Evolutionary conservation across 1,140 invertebrate species (phyloP).

Genomic region (Cydia strobilella): DNA sequence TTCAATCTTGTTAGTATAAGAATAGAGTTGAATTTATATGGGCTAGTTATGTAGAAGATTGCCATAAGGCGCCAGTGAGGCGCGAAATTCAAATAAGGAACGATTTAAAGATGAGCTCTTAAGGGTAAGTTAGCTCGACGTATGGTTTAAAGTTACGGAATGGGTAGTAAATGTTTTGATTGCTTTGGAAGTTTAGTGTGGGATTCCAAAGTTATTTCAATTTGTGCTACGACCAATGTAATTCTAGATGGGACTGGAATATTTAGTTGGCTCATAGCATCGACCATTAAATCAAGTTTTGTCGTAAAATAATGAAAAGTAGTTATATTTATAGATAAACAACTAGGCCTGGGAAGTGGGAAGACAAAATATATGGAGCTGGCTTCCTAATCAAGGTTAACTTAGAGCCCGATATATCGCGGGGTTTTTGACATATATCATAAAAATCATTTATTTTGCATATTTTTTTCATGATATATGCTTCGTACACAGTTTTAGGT

Average conservation of each 20-base stretch:
- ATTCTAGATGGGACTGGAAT: not conserved
- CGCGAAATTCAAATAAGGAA: slow-evolving; percentile 32
- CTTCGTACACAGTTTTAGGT: too few relatives aligned
- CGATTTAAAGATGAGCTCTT: slow-evolving; percentile 33
- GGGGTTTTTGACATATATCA: too few relatives aligned
- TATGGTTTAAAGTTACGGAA: slow-evolving; percentile 31
- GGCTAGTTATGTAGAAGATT: slow-evolving; percentile 6
- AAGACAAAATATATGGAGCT: too few relatives aligned
- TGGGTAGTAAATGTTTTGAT: slow-evolving; percentile 31
- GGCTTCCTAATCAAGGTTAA: too few relatives aligned
- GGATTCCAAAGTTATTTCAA: not conserved
- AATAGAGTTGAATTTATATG: slow-evolving; percentile 28
- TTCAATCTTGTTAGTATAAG: not conserved
- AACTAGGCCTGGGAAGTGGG: too few relatives aligned
- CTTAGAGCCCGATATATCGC: too few relatives aligned
- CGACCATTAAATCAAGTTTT: not conserved
- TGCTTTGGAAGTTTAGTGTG: slow-evolving; percentile 15
- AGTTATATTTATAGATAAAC: not conserved
- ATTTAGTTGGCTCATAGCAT: not conserved
- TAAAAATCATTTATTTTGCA: too few relatives aligned
- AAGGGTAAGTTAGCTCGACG: slow-evolving; percentile 23
- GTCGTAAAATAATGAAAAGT: not conserved
- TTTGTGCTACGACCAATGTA: not conserved
- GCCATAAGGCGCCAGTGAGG: slow-evolving; percentile 27
- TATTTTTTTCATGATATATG: too few relatives aligned